Conservation (phyloP, 1,140 invertebrate species). For the Drosophila auraria region DNA sequence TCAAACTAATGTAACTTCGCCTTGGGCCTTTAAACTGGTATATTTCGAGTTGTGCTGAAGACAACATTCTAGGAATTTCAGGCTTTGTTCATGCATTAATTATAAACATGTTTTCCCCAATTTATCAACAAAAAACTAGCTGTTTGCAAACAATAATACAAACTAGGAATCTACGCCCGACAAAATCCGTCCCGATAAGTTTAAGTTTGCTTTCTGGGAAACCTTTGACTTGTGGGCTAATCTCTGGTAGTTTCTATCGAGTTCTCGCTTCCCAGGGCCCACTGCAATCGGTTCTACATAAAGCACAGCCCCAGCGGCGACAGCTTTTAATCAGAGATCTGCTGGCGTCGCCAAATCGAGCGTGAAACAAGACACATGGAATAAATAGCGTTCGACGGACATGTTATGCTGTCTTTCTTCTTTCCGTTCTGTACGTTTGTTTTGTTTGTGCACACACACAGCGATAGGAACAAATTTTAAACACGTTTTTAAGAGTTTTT, state of each 20-base stretch:
- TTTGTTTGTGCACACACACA: slow-evolving; percentile 31
- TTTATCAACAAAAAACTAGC: not conserved
- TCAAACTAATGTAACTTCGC: slow-evolving; percentile 8
- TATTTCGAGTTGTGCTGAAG: not conserved
- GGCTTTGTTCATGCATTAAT: slow-evolving; percentile 5
- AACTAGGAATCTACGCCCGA: not conserved
- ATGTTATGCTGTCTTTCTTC: slow-evolving; percentile 37
- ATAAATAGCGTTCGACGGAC: slow-evolving; percentile 47
- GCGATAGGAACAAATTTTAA: slow-evolving; percentile 62
- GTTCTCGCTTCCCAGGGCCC: slow-evolving; percentile 8
- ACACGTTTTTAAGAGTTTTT: slow-evolving; percentile 61
- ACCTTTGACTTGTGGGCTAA: not conserved
- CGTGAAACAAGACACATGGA: slow-evolving; percentile 69
- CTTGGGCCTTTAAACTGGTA: slow-evolving; percentile 7
- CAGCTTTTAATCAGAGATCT: slow-evolving; percentile 61
- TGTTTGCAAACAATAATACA: not conserved
- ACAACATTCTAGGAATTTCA: slow-evolving; percentile 9
- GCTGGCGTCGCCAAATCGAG: slow-evolving; percentile 58
- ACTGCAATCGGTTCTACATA: slow-evolving; percentile 24
- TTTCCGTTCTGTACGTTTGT: slow-evolving; percentile 28
- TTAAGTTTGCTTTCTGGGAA: not conserved
- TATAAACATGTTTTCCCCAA: slow-evolving; percentile 12
- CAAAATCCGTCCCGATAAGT: not conserved
- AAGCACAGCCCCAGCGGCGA: slow-evolving; percentile 13
- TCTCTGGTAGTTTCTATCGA: slow-evolving; percentile 14